Evolutionary conservation across 2,797 vertebrate species (phyloP).

Genomic region (Sebastes miniatus): DNA sequence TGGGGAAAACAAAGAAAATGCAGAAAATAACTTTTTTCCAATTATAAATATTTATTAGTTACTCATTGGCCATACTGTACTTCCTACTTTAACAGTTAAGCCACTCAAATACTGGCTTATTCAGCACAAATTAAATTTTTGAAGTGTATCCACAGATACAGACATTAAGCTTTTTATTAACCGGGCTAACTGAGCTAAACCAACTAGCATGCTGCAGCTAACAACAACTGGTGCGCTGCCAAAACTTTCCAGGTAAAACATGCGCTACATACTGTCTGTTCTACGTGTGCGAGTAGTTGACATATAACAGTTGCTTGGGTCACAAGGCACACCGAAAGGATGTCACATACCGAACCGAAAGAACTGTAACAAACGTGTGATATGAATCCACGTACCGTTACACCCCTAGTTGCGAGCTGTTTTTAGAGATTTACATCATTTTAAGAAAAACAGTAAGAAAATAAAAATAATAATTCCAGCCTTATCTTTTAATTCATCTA

Average conservation of each 20-base stretch:
- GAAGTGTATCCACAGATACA: not conserved
- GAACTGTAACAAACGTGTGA: too few species aligned
- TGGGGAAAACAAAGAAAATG: too few species aligned
- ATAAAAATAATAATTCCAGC: not conserved
- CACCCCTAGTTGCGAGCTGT: not conserved
- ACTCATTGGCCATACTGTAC: too few species aligned
- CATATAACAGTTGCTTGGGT: not conserved
- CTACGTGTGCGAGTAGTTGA: not conserved
- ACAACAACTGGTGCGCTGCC: too few species aligned
- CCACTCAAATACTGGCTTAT: fast-evolving
- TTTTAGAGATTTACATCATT: not conserved
- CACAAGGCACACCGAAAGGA: fast-evolving
- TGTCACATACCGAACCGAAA: too few species aligned
- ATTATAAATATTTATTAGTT: fast-evolving
- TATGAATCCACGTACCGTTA: not conserved
- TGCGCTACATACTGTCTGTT: too few species aligned
- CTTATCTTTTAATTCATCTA: not conserved
- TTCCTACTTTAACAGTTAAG: not conserved
- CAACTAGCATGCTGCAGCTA: too few species aligned
- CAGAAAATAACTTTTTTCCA: too few species aligned
- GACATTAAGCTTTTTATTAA: too few species aligned
- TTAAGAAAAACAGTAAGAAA: not conserved
- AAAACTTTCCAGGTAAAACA: too few species aligned
- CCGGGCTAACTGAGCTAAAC: too few species aligned
- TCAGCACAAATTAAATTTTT: not conserved